These are phyloP conservation scores for Cavia aperea DNA, from an alignment of 2,113 vertebrate species.

Conservation along the genomic window DNA sequence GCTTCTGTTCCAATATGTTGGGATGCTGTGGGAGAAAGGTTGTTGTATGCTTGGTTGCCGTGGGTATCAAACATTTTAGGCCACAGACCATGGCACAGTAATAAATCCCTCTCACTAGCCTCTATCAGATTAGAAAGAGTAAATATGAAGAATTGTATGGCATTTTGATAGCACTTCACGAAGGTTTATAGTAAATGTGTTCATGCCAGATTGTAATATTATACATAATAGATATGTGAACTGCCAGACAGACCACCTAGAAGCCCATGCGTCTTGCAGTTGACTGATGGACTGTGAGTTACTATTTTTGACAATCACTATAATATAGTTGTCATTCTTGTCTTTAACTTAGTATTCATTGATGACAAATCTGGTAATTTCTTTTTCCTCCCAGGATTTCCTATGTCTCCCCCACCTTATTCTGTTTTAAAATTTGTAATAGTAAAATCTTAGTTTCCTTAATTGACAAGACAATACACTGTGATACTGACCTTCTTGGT, in stretches of 20 bases:
- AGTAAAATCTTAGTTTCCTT: slow-evolving; percentile 29
- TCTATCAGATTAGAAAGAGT: slow-evolving; percentile 18
- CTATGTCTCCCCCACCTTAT: not conserved
- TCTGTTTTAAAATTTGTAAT: slow-evolving; percentile 10
- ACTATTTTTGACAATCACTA: not conserved
- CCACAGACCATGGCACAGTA: not conserved
- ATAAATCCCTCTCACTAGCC: slow-evolving; percentile 49
- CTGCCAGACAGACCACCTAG: slow-evolving; percentile 9
- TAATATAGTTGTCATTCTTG: slow-evolving; percentile 1
- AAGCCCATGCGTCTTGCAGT: not conserved
- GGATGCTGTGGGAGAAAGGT: not conserved
- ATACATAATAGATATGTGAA: not conserved
- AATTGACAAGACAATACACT: not conserved
- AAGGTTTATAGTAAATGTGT: slow-evolving; percentile 21
- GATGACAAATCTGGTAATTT: not conserved
- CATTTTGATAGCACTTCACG: slow-evolving; percentile 44
- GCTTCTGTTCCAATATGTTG: slow-evolving; percentile 44
- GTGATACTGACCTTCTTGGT: not conserved
- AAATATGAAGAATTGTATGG: slow-evolving; percentile 7
- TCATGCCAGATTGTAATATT: not conserved
- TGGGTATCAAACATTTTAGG: slow-evolving; percentile 20
- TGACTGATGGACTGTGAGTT: slow-evolving; percentile 41
- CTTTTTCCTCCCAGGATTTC: not conserved
- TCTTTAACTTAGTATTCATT: not conserved
- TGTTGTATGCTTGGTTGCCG: not conserved